Conservation (phyloP, 2,113 vertebrate species). For the Oreocharis arfaki region DNA sequence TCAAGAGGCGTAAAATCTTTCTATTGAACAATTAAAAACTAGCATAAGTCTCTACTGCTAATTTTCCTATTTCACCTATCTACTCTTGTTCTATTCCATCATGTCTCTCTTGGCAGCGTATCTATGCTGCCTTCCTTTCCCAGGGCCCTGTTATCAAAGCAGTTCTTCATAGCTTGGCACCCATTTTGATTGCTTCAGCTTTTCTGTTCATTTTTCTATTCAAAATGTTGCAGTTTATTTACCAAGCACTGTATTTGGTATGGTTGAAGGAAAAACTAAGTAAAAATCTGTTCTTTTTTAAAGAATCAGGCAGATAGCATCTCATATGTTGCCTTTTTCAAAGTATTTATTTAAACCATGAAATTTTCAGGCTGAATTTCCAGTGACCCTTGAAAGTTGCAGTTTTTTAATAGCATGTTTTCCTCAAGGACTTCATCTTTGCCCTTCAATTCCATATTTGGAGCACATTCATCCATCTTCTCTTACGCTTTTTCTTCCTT, state of each 20-base stretch:
- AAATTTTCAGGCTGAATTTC: not conserved
- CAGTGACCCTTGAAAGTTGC: not conserved
- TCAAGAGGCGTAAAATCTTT: not conserved
- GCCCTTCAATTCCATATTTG: not conserved
- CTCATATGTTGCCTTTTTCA: not conserved
- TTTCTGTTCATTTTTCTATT: not conserved
- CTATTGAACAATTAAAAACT: not conserved
- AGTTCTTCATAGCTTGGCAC: not conserved
- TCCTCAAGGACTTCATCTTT: not conserved
- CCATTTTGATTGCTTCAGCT: not conserved
- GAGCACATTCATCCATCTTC: not conserved
- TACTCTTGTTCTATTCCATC: not conserved
- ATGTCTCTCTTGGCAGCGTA: not conserved
- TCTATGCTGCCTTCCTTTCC: not conserved
- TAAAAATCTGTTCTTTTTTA: not conserved
- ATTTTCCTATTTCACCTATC: not conserved
- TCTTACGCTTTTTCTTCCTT: not conserved
- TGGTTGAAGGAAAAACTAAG: not conserved
- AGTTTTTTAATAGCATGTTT: not conserved
- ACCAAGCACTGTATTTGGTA: not conserved
- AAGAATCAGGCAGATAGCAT: not conserved
- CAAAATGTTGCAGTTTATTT: not conserved
- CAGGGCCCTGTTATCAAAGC: not conserved
- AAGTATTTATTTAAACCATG: not conserved
- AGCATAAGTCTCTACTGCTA: not conserved